These are phyloP conservation scores for Leptogaster cylindrica DNA, from an alignment of 2,888 invertebrate genomes.

Conservation along the genomic window DNA sequence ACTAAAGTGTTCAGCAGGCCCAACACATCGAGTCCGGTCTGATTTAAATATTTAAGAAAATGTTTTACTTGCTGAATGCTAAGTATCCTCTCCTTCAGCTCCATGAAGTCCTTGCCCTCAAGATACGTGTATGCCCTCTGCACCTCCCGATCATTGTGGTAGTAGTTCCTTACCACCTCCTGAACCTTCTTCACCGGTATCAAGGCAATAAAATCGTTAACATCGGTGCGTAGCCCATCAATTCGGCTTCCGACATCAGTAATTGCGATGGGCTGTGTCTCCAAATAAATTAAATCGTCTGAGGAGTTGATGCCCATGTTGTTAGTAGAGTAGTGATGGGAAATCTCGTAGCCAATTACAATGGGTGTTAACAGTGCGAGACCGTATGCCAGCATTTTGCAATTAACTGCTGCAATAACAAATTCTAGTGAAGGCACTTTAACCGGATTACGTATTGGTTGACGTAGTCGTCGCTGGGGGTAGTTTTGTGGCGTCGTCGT, in stretches of 20 bases:
- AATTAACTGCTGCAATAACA: constrained; percentile 24
- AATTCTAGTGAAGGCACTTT: constrained; percentile 13
- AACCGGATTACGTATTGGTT: constrained; percentile 4
- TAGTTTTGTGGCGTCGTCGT: neutral
- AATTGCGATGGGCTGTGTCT: constrained; percentile 36
- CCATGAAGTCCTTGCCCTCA: constrained; percentile 53
- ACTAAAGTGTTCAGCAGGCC: constrained; percentile 52
- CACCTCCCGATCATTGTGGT: constrained; percentile 56
- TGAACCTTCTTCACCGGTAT: constrained; percentile 56
- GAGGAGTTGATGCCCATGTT: constrained; percentile 33
- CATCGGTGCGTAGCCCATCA: constrained; percentile 52
- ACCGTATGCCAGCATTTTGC: constrained; percentile 40
- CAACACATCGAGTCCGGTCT: constrained; percentile 57
- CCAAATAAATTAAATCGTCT: constrained; percentile 43
- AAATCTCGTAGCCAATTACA: constrained; percentile 36
- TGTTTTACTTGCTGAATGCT: constrained; percentile 55
- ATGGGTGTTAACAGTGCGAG: constrained; percentile 38
- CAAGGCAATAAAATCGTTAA: constrained; percentile 56
- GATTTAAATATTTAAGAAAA: constrained; percentile 56
- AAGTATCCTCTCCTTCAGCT: constrained; percentile 53
- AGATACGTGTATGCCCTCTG: constrained; percentile 56
- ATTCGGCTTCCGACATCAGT: constrained; percentile 25
- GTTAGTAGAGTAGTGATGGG: constrained; percentile 32
- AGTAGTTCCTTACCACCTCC: constrained; percentile 55
- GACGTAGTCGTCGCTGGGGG: neutral